Conservation (phyloP, 2,888 invertebrate species). For the Phrixothrix hirtus region DNA sequence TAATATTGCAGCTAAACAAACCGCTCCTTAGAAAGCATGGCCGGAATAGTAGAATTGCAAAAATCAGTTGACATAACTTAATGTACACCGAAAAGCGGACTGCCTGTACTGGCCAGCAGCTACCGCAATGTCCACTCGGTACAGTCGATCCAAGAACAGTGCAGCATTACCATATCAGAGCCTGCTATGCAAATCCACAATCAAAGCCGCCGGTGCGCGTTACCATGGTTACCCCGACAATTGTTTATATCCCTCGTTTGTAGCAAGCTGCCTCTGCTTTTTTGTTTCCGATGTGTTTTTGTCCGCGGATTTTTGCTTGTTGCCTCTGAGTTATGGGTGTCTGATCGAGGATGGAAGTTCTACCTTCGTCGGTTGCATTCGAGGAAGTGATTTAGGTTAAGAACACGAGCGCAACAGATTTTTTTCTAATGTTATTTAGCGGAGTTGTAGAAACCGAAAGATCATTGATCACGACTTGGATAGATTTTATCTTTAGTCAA, state of each 20-base stretch:
- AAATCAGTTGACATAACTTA: slow-evolving; percentile 54
- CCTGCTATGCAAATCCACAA: slow-evolving; percentile 55
- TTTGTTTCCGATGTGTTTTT: slow-evolving; percentile 50
- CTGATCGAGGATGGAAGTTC: slow-evolving; percentile 37
- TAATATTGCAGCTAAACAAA: too few species aligned
- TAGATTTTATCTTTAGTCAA: slow-evolving; percentile 30
- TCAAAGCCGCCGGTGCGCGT: slow-evolving; percentile 54
- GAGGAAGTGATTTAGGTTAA: slow-evolving; percentile 51
- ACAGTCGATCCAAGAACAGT: slow-evolving; percentile 50
- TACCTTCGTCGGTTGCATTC: slow-evolving; percentile 38
- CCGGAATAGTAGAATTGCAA: slow-evolving; percentile 45
- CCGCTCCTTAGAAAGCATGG: slow-evolving; percentile 37
- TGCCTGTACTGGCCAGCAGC: slow-evolving; percentile 42
- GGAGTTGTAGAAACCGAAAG: slow-evolving; percentile 28
- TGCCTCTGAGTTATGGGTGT: slow-evolving; percentile 52
- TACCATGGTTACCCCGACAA: slow-evolving; percentile 52
- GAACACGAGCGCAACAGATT: slow-evolving; percentile 24
- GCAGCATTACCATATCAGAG: slow-evolving; percentile 56
- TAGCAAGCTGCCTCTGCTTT: slow-evolving; percentile 50
- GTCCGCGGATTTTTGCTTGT: slow-evolving; percentile 53
- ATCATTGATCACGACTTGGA: slow-evolving; percentile 35
- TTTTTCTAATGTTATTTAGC: slow-evolving; percentile 30
- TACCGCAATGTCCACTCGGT: slow-evolving; percentile 52
- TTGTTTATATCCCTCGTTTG: slow-evolving; percentile 56
- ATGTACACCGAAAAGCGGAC: slow-evolving; percentile 54